Base-by-base conservation (phyloP, 2,113 vertebrate genomes). In the Hassar affinis region DNA sequence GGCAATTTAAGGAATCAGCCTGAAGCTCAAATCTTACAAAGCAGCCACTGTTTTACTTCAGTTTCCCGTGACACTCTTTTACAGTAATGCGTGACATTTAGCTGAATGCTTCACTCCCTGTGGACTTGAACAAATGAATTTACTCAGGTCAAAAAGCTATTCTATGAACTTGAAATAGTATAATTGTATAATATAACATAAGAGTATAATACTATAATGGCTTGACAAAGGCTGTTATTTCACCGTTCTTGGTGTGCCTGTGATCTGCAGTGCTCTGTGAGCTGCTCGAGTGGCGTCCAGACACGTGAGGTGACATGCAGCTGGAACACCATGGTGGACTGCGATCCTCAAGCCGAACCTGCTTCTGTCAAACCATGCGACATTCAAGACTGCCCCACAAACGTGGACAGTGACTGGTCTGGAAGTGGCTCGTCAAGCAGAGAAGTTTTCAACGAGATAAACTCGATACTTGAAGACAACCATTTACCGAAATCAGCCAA, bases 371-470 rank as follows among this genome's bases (percentile, higher is more conserved):
- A 64, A 0, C 0, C 49, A 6, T 99, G 98, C 86, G 38, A 83
- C 30, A 1, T 86, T 81, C 91, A 87, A 0, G 90, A 84, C 51
- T 99, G 97, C 87, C 91, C 83, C 0, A n/a, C 6, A 42, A 4
- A 56, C 0, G 8, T 11, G 0, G 94, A 95, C 66, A 71, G 47
- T 0, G 97, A 98, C 27, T 95, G 93, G 94, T 98, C 97, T 0
- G 97, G 97, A 74, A 98, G 97, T 0, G 97, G 98, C 1, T 95
- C 93, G 52, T 95, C 94, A 25, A 96, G 95, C 91, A 93, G 88
- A 7, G 96, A 98, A 68, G 69, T 95, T 0, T 92, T 96, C 2
- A 97, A 96, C 2, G 96, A 98, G 38, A 95, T 97, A 15, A 92
- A 94, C 49, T 89, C 92, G 66, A 78, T 94, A 25, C 92, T 94